Conservation (phyloP, 1,140 invertebrate genomes). For the Samia ricini region DNA sequence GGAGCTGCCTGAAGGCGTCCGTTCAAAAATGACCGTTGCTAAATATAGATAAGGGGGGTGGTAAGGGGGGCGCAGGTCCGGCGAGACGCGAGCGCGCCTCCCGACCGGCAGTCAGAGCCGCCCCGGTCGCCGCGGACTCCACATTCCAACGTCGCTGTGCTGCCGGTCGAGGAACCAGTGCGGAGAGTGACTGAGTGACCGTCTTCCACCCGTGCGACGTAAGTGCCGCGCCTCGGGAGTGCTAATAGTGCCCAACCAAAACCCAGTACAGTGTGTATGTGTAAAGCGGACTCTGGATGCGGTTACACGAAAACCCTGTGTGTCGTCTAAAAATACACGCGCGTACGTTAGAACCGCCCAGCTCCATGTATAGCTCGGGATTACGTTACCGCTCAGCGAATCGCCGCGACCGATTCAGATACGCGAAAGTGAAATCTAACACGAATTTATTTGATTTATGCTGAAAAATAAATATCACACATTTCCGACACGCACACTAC, state of each 20-base stretch:
- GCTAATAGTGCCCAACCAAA: constrained; percentile 30
- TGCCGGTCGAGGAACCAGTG: constrained; percentile 57
- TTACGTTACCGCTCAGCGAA: constrained; percentile 51
- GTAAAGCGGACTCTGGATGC: constrained; percentile 5
- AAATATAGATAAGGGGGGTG: constrained; percentile 53
- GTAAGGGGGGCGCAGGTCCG: constrained; percentile 22
- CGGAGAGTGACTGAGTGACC: constrained; percentile 64
- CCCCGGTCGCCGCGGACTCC: constrained; percentile 76
- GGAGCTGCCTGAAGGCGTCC: constrained; percentile 58
- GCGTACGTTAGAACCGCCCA: constrained; percentile 10
- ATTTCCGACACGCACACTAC: constrained; percentile 37
- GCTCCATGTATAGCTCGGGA: constrained; percentile 62
- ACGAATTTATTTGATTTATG: neutral
- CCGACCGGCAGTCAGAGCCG: constrained; percentile 60
- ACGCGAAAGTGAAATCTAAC: neutral
- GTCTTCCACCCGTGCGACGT: constrained; percentile 71
- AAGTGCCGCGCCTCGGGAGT: constrained; percentile 65
- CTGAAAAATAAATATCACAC: neutral
- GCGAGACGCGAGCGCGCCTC: constrained; percentile 26
- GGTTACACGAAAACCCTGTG: constrained; percentile 23
- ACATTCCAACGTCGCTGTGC: constrained; percentile 75
- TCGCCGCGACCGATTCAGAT: constrained; percentile 12
- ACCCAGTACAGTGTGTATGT: constrained; percentile 24
- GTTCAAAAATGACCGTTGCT: constrained; percentile 65
- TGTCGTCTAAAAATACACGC: constrained; percentile 23